Evolutionary conservation across 2,113 vertebrate genomes (phyloP).

Genomic region (Ginglymostoma cirratum): DNA sequence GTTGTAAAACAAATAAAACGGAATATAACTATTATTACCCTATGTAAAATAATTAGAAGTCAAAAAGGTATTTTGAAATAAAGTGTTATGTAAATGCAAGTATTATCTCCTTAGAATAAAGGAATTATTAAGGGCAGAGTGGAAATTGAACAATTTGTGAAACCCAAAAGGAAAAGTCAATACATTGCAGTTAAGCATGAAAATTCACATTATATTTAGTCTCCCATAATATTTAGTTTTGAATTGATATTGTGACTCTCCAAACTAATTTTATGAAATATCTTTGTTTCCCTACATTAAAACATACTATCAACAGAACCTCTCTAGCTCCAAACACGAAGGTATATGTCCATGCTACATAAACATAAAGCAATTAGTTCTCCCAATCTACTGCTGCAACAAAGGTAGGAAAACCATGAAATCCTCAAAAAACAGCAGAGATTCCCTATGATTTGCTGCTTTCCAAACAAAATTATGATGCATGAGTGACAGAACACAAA

Average conservation of each 20-base stretch:
- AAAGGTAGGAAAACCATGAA: not conserved
- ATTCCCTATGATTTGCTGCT: not conserved
- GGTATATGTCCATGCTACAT: not conserved
- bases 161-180: not conserved
- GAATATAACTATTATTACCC: not conserved
- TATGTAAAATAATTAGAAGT: not conserved
- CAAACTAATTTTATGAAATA: not conserved
- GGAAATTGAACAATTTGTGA: not conserved
- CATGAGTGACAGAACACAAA: not conserved
- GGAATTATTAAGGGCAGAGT: not conserved
- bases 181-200: not conserved
- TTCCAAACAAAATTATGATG: not conserved
- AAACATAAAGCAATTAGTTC: not conserved
- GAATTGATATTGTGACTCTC: not conserved
- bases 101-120: not conserved
- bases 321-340: not conserved
- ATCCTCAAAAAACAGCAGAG: not conserved
- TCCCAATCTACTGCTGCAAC: not conserved
- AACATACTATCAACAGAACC: not conserved
- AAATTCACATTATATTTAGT: not conserved
- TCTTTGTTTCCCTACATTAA: not conserved
- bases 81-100: not conserved
- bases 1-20: not conserved
- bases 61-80: not conserved
- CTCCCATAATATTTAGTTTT: not conserved